These are phyloP conservation scores for Hyposmocoma kahamanoa DNA, from an alignment of 1,140 invertebrate species.

Conservation along the genomic window DNA sequence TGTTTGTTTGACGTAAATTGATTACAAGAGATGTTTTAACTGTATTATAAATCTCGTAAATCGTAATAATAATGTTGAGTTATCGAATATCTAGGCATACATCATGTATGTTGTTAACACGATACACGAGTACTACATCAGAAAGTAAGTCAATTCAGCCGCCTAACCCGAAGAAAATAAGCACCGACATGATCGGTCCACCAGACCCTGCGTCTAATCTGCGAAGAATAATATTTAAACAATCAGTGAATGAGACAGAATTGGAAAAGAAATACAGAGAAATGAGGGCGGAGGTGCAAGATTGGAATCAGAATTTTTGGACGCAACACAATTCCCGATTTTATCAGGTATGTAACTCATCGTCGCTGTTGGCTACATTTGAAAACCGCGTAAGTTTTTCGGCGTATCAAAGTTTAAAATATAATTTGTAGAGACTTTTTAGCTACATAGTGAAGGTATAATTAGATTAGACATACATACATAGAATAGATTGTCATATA, in stretches of 20 bases:
- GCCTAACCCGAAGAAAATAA: conserved; percentile 55
- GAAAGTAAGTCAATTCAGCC: conserved; percentile 39
- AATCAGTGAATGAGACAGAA: conserved; percentile 77
- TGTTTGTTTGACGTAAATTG: too few species aligned
- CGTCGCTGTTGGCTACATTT: too few species aligned
- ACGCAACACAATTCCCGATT: conserved; percentile 83
- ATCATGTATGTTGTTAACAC: not conserved
- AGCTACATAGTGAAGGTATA: conserved; percentile 2
- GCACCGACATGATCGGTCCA: conserved; percentile 79
- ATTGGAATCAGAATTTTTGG: conserved; percentile 91
- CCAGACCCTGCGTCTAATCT: conserved; percentile 86
- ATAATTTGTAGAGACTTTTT: too few species aligned
- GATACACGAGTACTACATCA: conserved; percentile 28
- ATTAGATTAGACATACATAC: too few species aligned
- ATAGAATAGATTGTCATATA: too few species aligned
- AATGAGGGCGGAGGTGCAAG: conserved; percentile 78
- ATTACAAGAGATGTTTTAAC: too few species aligned
- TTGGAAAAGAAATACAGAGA: conserved; percentile 79
- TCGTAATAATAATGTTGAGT: too few species aligned
- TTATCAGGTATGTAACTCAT: conserved; percentile 42
- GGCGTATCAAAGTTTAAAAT: too few species aligned
- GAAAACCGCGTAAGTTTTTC: too few species aligned
- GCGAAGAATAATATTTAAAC: conserved; percentile 79
- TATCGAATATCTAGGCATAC: not conserved
- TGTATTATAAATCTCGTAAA: too few species aligned